phyloP scores from a whole-genome alignment of 2,888 invertebrate genomes.

The Eupeodes latifasciatus region DNA sequence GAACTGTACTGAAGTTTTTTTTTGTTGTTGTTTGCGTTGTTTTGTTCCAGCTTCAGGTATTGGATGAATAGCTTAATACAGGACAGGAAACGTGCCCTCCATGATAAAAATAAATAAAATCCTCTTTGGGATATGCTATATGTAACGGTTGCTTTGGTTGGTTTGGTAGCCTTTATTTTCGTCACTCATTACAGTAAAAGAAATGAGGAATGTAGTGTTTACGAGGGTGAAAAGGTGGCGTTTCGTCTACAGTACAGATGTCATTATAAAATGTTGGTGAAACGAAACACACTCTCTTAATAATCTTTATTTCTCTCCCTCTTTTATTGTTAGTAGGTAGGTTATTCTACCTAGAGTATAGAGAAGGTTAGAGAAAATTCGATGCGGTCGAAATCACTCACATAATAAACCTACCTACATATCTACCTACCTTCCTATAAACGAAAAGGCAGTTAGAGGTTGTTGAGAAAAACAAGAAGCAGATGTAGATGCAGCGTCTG shows the following conservation, averaged over 20 bases:
- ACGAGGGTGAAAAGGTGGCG: constrained; percentile 11
- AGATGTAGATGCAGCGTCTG: constrained; percentile 35
- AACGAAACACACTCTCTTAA: neutral
- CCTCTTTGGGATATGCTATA: constrained; percentile 3
- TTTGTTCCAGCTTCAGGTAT: neutral
- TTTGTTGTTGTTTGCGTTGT: neutral
- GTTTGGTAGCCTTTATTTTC: constrained; percentile 23
- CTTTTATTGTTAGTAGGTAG: constrained; percentile 25
- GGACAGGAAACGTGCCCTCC: constrained; percentile 35
- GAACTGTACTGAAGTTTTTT: constrained; percentile 62
- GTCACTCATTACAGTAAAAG: constrained; percentile 32
- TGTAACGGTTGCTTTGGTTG: neutral
- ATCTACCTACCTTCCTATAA: neutral
- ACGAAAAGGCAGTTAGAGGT: constrained; percentile 20
- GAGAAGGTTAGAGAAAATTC: constrained; percentile 20
- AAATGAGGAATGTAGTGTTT: neutral
- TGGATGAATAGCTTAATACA: neutral
- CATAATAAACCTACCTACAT: neutral
- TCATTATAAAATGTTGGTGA: constrained; percentile 1
- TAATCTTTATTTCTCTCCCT: constrained; percentile 29
- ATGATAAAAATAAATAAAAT: constrained; percentile 24
- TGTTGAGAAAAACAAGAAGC: constrained; percentile 6
- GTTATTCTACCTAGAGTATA: neutral
- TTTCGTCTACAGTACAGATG: constrained; percentile 3
- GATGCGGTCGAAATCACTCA: constrained; percentile 40